Conservation (phyloP, 2,888 invertebrate species). For the Rhamnusium bicolor region DNA sequence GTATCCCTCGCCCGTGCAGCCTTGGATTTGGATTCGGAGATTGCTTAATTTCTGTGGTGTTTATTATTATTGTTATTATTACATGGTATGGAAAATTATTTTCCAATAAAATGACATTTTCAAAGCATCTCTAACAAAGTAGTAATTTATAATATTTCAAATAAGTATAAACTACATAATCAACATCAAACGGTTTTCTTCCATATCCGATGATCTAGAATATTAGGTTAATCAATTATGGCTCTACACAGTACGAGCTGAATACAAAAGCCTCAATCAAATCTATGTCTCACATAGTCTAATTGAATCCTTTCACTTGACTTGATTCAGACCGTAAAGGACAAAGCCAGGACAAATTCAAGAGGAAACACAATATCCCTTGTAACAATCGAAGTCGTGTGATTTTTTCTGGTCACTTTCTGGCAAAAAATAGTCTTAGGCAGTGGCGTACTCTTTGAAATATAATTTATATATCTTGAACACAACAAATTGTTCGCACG, state of each 20-base stretch:
- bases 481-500: no score
- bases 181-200: background rate
- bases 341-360: conserved; percentile 28
- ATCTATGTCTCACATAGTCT: conserved; percentile 14
- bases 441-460: background rate
- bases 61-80: no score
- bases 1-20: no score
- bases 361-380: conserved; percentile 9
- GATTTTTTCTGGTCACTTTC: background rate
- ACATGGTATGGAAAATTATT: no score
- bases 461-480: no score
- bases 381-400: background rate
- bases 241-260: background rate
- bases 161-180: background rate
- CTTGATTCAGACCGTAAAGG: conserved; percentile 9
- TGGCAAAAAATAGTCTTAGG: background rate
- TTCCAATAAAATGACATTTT: no score
- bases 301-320: conserved; percentile 37
- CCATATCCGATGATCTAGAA: background rate
- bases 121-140: no score
- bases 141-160: no score
- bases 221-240: background rate
- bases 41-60: no score
- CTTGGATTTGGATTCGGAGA: no score
- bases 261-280: background rate